These are phyloP conservation scores for Zootoca vivipara DNA, from an alignment of 2,113 vertebrate species.

Conservation along the genomic window DNA sequence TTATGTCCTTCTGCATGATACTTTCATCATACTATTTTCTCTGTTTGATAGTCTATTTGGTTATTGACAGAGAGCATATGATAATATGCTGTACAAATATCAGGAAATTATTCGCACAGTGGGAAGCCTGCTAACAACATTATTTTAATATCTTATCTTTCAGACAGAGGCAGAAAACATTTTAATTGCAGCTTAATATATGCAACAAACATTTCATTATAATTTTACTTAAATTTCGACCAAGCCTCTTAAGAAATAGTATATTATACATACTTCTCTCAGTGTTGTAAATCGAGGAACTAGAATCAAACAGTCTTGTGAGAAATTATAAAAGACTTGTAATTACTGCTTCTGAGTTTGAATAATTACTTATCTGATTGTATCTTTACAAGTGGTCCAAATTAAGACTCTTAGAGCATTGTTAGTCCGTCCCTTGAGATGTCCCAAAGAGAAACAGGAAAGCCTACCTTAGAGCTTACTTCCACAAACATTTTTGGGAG, in stretches of 20 bases:
- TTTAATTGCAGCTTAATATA: conserved; percentile 81
- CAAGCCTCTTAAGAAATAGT: conserved; percentile 61
- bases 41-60: conserved; percentile 71
- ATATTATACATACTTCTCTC: conserved; percentile 43
- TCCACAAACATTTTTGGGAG: neutral
- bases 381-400: neutral
- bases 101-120: conserved; percentile 86
- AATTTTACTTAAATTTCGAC: conserved; percentile 72
- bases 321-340: conserved; percentile 65
- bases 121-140: conserved; percentile 72
- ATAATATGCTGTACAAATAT: conserved; percentile 75
- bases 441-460: neutral
- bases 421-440: neutral
- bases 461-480: neutral
- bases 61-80: conserved; percentile 47
- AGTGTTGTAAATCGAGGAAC: conserved; percentile 60
- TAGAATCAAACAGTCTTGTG: conserved; percentile 61
- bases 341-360: conserved; percentile 61
- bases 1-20: conserved; percentile 52
- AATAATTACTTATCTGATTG: conserved; percentile 63
- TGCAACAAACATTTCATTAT: conserved; percentile 76
- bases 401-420: neutral
- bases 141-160: conserved; percentile 72
- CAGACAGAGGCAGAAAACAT: conserved; percentile 70
- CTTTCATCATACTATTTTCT: conserved; percentile 63